Evolutionary conservation across 2,888 invertebrate genomes (phyloP), one percentile per base, ranked within the genome.

Genomic region (Ceramica pisi): DNA sequence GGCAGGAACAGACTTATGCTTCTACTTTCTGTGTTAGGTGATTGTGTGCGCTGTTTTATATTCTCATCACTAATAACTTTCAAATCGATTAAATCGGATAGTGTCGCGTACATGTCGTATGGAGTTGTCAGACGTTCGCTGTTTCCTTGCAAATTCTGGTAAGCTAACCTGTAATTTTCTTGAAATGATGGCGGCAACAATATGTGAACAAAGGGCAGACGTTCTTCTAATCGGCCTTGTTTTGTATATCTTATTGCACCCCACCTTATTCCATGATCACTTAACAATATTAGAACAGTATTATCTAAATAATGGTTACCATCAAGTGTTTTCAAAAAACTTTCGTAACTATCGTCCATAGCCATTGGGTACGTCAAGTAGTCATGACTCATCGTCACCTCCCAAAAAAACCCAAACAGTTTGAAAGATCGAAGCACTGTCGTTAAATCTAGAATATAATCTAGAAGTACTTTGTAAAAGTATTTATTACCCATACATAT

Each of bases 231-330:
- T 89, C 97, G 96, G 2, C 98, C 98, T 92, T 99, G 98, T 91
- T 98, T 98, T 0, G 99, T 99, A 82, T 96, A 96, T 14, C 98
- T 96, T 83, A 98, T 98, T 10, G 96, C 96, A 3, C 99, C 99
- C 97, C 98, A 99, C 75, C 99, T 95, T 72, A 98, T 97, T 0
- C 99, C 99, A 88, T 99, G 99, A 90, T 99, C 99, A 91, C 99
- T 99, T 95, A 99, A 96, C 14, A 98, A 91, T 65, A 98, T 95
- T 19, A 98, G 86, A 56, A 97, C 96, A 0, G 98, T 98, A 38
- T 97, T 96, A 65, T 98, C 96, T 67, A 98, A 93, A 67, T 97
- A 93, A 2, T 96, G 95, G 2, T 94, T 90, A 0, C 91, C 84
- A 50, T 97, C 92, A 64, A 98, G 90, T 71, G 94, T 91, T 75